phyloP scores from a whole-genome alignment of 2,888 invertebrate species.

The Chalcosyrphus nemorum region DNA sequence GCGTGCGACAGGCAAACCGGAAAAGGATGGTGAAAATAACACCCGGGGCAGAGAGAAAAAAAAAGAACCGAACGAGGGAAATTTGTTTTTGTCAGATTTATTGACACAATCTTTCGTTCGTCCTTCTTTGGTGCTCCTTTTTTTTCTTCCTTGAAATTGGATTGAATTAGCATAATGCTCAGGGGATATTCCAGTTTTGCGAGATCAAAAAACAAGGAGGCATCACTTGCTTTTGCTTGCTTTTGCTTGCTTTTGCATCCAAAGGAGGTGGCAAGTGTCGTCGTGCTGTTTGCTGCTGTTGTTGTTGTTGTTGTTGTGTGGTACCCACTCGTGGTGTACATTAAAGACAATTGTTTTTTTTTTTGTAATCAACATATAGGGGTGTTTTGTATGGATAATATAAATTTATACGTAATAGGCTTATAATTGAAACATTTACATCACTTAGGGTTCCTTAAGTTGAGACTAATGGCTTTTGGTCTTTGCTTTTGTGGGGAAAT shows the following conservation, averaged over 20 bases:
- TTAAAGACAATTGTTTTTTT: slow-evolving; percentile 55
- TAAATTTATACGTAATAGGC: slow-evolving; percentile 64
- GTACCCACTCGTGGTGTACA: slow-evolving; percentile 21
- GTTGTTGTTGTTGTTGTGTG: not conserved
- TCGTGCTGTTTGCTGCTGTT: slow-evolving; percentile 14
- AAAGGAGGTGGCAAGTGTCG: slow-evolving; percentile 59
- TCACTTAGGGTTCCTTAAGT: slow-evolving; percentile 46
- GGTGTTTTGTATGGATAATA: slow-evolving; percentile 51
- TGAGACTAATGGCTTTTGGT: slow-evolving; percentile 1
- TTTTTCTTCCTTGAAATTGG: slow-evolving; percentile 60
- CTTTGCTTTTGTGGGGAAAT: not conserved
- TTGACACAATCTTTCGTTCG: slow-evolving; percentile 68
- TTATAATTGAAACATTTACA: slow-evolving; percentile 71
- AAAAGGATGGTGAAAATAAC: slow-evolving; percentile 60
- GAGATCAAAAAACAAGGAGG: slow-evolving; percentile 66
- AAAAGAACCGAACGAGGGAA: slow-evolving; percentile 43
- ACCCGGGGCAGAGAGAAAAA: slow-evolving; percentile 22
- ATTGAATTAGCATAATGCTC: slow-evolving; percentile 74
- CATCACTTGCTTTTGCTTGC: too few species aligned
- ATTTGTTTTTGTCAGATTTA: slow-evolving; percentile 73
- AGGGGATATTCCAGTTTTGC: slow-evolving; percentile 59
- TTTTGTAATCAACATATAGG: slow-evolving; percentile 63
- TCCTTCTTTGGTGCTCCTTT: slow-evolving; percentile 9
- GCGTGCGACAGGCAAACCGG: slow-evolving; percentile 55
- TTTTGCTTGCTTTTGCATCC: slow-evolving; percentile 51